Evolutionary conservation across 2,797 vertebrate species (phyloP), one percentile per base, ranked within the genome.

Genomic region (Anomalospiza imberbis): DNA sequence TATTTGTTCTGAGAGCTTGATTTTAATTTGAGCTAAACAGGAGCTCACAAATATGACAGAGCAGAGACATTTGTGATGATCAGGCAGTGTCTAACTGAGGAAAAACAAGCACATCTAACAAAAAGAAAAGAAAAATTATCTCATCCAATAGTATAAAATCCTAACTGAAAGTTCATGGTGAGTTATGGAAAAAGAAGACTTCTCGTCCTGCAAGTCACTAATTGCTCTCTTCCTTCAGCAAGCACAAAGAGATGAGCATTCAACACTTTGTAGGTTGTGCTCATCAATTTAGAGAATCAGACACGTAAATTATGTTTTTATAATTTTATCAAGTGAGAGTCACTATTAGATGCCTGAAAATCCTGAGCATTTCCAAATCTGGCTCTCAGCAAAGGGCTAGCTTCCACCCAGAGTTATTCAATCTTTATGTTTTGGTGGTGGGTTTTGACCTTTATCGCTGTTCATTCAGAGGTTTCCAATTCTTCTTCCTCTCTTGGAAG

Each of bases 1-100:
- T 94, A 8, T 80, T 96, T 85, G 67, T 93, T 97, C 82, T 51
- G 51, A 96, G 91, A 95, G 92, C 47, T 47, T 45, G 63, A 91
- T 71, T 94, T 94, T 97, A 89, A 97, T 96, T 97, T 96, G 94
- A 97, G 85, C 95, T 97, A 89, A 97, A 96, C 74, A 90, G 87
- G 62, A 95, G 78, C 62, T 81, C 89, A 93, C 71, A 96, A 95
- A 96, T 91, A 95, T 38, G 85, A 95, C 95, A 94, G 10, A 88
- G 58, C 60, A 88, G 85, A 94, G 93, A 89, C 79, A 88, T 92
- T 95, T 95, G 89, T 62, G 81, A 92, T 96, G 68, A 66, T 68
- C 84, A 96, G 92, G 86, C 88, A 93, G 65, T 87, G 91, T 84
- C 48, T 80, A 73, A 47, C 62, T 90, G 90, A 93, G 84, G 48